Evolutionary conservation across 2,797 vertebrate genomes (phyloP).

Genomic region (Falco cherrug): DNA sequence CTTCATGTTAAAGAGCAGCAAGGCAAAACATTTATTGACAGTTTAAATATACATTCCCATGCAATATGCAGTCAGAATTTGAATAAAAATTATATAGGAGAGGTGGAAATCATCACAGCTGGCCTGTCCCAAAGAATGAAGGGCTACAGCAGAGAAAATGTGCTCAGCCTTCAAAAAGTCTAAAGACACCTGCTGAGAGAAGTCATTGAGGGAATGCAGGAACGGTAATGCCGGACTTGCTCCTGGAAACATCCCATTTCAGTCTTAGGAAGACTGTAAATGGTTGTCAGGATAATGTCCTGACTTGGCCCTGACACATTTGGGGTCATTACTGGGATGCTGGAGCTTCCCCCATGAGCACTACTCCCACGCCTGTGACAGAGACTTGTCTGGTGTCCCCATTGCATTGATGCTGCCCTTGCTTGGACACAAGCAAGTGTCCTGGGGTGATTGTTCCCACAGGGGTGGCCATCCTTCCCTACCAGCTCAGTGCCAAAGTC

Average conservation of each 20-base stretch:
- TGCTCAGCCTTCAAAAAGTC: not conserved
- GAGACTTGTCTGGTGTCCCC: not conserved
- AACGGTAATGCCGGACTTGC: not conserved
- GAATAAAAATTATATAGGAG: not conserved
- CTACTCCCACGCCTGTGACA: not conserved
- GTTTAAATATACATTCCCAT: not conserved
- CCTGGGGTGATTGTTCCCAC: not conserved
- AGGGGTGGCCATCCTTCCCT: not conserved
- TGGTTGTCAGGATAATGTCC: not conserved
- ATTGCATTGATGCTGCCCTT: fast-evolving
- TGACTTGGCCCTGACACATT: not conserved
- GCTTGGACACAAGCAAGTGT: not conserved
- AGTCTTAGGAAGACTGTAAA: not conserved
- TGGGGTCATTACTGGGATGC: not conserved
- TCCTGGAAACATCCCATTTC: not conserved
- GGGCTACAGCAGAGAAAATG: not conserved
- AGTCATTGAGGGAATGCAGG: not conserved
- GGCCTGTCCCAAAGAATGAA: not conserved
- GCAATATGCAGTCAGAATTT: not conserved
- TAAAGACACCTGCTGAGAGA: not conserved
- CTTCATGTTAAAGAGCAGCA: not conserved
- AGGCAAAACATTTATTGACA: not conserved
- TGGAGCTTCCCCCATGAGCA: not conserved
- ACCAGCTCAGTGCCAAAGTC: not conserved
- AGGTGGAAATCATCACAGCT: constrained; percentile 9